These are phyloP conservation scores for Anisognathus igniventris DNA, from an alignment of 2,797 vertebrate species.

Conservation along the genomic window DNA sequence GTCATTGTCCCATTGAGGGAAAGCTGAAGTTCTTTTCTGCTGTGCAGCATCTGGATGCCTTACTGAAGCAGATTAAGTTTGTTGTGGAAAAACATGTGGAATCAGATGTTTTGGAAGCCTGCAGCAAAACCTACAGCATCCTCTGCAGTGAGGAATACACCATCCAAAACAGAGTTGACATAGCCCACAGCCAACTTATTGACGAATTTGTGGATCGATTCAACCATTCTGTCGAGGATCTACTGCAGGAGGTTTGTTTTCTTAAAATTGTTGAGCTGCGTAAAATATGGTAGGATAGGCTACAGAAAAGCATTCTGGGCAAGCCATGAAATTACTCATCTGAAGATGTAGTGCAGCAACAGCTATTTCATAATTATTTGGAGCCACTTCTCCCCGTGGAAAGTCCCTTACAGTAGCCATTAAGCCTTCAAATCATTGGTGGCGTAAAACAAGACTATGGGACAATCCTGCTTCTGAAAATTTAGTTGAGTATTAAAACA, in stretches of 20 bases:
- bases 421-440: not conserved
- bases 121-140: slow-evolving; percentile 99
- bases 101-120: slow-evolving; percentile 93
- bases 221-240: slow-evolving; percentile 92
- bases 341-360: not conserved
- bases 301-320: not conserved
- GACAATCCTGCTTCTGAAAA: not conserved
- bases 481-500: not conserved
- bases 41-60: slow-evolving; percentile 88
- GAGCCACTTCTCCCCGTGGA: not conserved
- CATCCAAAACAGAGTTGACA: slow-evolving; percentile 98
- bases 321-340: not conserved
- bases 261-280: not conserved
- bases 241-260: slow-evolving; percentile 90
- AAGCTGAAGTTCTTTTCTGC: slow-evolving; percentile 35
- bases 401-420: not conserved
- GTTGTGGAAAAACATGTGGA: slow-evolving; percentile 99
- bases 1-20: not conserved
- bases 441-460: not conserved
- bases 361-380: not conserved
- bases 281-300: not conserved
- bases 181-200: slow-evolving; percentile 95
- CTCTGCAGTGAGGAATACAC: slow-evolving; percentile 98
- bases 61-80: slow-evolving; percentile 96
- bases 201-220: slow-evolving; percentile 97